Percentiles rank a stretch among this genome's conserved stretches.
Evolutionary conservation across 2,797 vertebrate genomes (phyloP).

Genomic region (Buphagus erythrorhynchus): DNA sequence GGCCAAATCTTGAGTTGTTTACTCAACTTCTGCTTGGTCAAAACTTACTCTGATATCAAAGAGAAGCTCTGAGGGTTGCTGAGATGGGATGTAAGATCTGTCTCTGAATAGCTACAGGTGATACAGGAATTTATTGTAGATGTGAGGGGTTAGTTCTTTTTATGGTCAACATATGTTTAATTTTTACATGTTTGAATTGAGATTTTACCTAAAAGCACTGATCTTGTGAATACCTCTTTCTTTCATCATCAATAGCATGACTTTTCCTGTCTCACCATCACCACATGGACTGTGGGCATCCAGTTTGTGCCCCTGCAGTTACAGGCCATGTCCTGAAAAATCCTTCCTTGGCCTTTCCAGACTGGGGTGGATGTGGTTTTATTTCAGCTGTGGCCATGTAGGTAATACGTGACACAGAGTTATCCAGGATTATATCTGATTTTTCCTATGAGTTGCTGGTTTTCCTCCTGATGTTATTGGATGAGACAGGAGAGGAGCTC

Average conservation of each 20-base stretch:
- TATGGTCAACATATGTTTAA: not conserved
- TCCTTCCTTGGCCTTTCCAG: not conserved
- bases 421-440: not conserved
- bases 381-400: fast-evolving
- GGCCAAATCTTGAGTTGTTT: not conserved
- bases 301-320: not conserved
- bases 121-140: not conserved
- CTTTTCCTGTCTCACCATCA: not conserved
- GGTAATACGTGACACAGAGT: not conserved
- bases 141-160: not conserved
- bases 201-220: not conserved
- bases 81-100: not conserved
- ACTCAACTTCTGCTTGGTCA: not conserved
- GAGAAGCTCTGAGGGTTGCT: not conserved
- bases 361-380: not conserved
- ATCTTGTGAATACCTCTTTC: not conserved
- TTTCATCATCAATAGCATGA: fast-evolving
- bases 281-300: fast-evolving
- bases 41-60: not conserved
- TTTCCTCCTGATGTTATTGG: not conserved
- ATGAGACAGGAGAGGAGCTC: not conserved
- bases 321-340: not conserved
- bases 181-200: not conserved
- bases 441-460: not conserved
- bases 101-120: not conserved